A percentile compares a stretch with the other conserved stretches of the same genome.
Evolutionary conservation across 2,797 vertebrate genomes (phyloP).

Genomic region (Lagorchestes hirsutus): DNA sequence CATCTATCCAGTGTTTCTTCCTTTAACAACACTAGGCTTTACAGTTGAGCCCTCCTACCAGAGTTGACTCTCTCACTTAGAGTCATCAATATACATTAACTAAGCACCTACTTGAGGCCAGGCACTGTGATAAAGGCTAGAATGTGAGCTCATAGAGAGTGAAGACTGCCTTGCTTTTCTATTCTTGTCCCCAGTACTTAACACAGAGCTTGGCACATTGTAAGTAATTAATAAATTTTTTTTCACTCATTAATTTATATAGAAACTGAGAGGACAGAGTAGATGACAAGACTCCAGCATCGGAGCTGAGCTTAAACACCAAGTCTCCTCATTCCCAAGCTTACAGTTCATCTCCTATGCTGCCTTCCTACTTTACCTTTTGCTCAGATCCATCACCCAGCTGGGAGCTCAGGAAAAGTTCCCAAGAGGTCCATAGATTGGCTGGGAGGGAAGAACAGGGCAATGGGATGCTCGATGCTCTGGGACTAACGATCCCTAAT

Average conservation of each 20-base stretch:
- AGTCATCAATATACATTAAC: not conserved
- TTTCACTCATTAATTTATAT: not conserved
- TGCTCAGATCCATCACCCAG: not conserved
- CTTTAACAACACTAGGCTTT: not conserved
- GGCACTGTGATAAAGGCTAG: not conserved
- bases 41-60: not conserved
- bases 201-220: not conserved
- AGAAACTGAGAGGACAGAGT: not conserved
- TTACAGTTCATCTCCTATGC: not conserved
- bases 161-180: not conserved
- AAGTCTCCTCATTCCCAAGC: not conserved
- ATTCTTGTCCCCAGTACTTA: not conserved
- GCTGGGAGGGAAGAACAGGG: accelerated
- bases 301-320: not conserved
- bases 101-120: not conserved
- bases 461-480: not conserved
- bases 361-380: not conserved
- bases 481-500: not conserved
- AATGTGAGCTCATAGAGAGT: not conserved
- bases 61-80: not conserved
- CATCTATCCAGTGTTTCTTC: not conserved
- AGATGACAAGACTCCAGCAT: not conserved
- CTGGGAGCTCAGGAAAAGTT: not conserved
- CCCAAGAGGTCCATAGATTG: not conserved
- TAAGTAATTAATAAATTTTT: not conserved